Evolutionary conservation across 1,140 invertebrate genomes (phyloP).

Genomic region (Leptopilina clavipes): DNA sequence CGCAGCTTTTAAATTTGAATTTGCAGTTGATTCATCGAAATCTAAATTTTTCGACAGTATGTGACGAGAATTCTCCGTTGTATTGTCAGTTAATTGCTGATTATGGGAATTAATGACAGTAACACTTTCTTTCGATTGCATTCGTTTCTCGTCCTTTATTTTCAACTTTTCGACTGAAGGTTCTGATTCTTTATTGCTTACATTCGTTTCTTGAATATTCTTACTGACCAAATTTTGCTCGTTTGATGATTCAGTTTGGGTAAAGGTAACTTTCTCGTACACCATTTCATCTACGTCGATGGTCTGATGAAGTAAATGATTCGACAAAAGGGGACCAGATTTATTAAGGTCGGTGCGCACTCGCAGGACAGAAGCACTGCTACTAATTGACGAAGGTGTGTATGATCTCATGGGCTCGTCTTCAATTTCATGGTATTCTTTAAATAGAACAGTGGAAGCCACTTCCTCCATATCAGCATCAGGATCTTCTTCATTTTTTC

Average conservation of each 20-base stretch:
- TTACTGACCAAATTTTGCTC: not conserved
- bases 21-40: constrained; percentile 62
- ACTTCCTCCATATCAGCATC: constrained; percentile 26
- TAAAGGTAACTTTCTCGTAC: not conserved
- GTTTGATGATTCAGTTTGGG: not conserved
- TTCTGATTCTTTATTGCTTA: not conserved
- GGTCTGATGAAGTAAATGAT: constrained; percentile 57
- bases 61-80: not conserved
- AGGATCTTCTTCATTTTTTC: constrained; percentile 45
- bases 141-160: constrained; percentile 7
- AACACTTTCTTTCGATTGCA: not conserved
- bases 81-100: constrained; percentile 42
- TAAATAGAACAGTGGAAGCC: constrained; percentile 53
- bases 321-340: constrained; percentile 62
- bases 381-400: constrained; percentile 57
- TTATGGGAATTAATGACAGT: not conserved
- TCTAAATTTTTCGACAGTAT: constrained; percentile 63
- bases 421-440: constrained; percentile 46
- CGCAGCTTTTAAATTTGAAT: constrained; percentile 65
- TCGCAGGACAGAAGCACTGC: constrained; percentile 62
- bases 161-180: not conserved
- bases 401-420: constrained; percentile 56
- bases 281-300: not conserved
- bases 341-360: constrained; percentile 54
- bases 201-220: not conserved